Conservation (phyloP, 2,888 invertebrate genomes). For the Tenthredo notha region DNA sequence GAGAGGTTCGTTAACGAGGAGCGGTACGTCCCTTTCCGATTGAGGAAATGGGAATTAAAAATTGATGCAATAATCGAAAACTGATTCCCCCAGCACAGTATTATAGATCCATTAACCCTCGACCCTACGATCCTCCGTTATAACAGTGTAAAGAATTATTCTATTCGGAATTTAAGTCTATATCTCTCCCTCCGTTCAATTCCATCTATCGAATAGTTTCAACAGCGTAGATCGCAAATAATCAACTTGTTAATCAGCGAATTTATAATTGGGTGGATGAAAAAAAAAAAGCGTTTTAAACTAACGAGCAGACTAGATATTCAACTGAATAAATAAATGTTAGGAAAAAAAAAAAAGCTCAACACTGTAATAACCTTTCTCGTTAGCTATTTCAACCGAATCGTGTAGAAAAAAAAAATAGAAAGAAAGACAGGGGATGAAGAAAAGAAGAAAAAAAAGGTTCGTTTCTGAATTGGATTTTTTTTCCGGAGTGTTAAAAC, state of each 20-base stretch:
- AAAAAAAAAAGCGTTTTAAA: too few relatives aligned
- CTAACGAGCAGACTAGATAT: background rate
- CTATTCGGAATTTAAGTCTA: background rate
- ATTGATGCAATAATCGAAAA: constrained; percentile 45
- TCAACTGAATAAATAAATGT: background rate
- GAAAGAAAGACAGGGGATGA: background rate
- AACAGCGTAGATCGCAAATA: too few relatives aligned
- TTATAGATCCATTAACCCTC: constrained; percentile 8
- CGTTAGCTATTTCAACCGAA: background rate
- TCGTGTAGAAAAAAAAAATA: background rate
- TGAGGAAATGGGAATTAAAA: constrained; percentile 45
- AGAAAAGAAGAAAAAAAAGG: background rate
- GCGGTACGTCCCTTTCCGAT: constrained; percentile 38
- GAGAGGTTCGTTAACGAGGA: constrained; percentile 40
- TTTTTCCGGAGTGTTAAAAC: constrained; percentile 40
- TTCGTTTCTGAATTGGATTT: constrained; percentile 44
- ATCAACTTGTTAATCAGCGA: background rate
- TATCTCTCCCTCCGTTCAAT: background rate
- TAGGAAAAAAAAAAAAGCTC: background rate
- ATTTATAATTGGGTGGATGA: background rate
- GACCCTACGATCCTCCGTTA: background rate
- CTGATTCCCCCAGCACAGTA: background rate
- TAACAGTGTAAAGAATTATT: background rate
- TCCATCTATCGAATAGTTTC: background rate
- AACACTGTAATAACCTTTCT: background rate